Evolutionary conservation across 2,797 vertebrate genomes (phyloP).

Genomic region (Pipistrellus pipistrellus): DNA sequence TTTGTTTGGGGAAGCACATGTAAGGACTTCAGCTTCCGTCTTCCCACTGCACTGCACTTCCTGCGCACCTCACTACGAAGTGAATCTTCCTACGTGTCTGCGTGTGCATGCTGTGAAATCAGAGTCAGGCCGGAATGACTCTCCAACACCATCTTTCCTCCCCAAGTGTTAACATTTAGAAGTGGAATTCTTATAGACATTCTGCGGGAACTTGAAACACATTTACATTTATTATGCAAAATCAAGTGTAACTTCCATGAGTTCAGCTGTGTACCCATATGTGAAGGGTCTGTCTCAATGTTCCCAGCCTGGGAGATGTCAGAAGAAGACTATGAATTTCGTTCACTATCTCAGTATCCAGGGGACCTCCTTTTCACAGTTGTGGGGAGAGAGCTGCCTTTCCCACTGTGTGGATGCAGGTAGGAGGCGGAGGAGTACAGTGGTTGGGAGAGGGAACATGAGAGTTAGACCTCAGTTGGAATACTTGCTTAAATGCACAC

Average conservation of each 20-base stretch:
- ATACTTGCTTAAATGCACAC: background rate
- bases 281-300: background rate
- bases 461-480: background rate
- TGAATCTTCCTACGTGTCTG: background rate
- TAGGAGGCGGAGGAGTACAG: too few relatives aligned
- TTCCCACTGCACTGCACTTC: background rate
- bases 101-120: background rate
- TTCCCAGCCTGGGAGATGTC: slow-evolving; percentile 1
- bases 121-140: background rate
- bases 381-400: background rate
- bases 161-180: slow-evolving; percentile 9
- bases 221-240: slow-evolving; percentile 3
- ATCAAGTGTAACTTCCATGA: background rate
- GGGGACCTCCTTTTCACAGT: background rate
- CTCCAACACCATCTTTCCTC: background rate
- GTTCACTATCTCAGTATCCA: background rate
- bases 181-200: background rate
- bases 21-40: background rate
- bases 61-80: background rate
- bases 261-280: background rate
- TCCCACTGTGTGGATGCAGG: background rate
- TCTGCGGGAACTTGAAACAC: slow-evolving; percentile 1
- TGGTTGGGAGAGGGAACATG: background rate
- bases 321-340: background rate
- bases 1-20: background rate